Base-by-base conservation (phyloP, 2,888 invertebrate genomes). In the Drosophila anomalipes region DNA sequence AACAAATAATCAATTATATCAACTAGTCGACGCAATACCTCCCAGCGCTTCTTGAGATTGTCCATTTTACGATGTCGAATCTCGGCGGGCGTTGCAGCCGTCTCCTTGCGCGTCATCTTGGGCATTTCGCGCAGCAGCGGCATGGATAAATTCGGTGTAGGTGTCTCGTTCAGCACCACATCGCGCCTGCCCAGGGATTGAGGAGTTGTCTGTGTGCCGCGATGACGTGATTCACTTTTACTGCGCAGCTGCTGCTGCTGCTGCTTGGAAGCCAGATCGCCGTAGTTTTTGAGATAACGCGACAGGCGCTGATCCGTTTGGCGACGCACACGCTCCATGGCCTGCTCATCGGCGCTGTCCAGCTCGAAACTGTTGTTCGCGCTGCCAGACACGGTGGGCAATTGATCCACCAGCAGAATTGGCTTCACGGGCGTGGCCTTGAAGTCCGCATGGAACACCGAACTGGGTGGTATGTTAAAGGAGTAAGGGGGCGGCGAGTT, bases 91-190 rank as follows among this genome's bases (percentile, higher is more conserved):
- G 70, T 60, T 5, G 68, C 30, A 1, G 70, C 59, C 57, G 87
- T 81, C 60, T 91, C 91, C 33, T 77, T 86, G 1, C 92, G 86
- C 16, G 92, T 93, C 92, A 92, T 92, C 77, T 91, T 92, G 3
- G 93, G 93, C 89, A 95, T 94, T 87, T 95, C 95, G 74, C 95
- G 94, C 69, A 96, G 91, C 30, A 96, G 93, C 0, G 96, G 96
- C 90, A 96, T 95, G 1, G 95, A 95, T 41, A 95, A 91, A 49
- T 94, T 92, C 26, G 91, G 89, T 93, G 95, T 77, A 16, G 76
- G 58, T 2, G 80, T 52, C 57, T 91, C 91, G 14, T 81, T 82
- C 58, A 92, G 70, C 4, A 93, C 92, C 41, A 92, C 81, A 81
- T 92, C 92, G 9, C 92, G 82, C 9, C 92, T 81, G 1, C 79